These are phyloP conservation scores for Sphaeramia orbicularis DNA, from an alignment of 2,797 vertebrate genomes.

Conservation along the genomic window DNA sequence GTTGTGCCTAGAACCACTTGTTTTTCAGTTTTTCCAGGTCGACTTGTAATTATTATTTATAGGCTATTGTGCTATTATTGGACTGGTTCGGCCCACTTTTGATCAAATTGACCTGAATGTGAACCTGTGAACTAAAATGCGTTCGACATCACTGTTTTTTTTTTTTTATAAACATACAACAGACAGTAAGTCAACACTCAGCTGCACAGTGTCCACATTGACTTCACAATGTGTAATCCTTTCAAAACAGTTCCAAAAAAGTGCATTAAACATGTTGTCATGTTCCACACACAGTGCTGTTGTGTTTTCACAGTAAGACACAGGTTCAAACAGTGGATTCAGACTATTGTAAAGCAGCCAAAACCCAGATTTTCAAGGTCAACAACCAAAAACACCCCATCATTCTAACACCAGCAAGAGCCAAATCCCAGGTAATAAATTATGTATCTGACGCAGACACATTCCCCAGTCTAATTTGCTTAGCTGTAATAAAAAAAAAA, in stretches of 20 bases:
- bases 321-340: conserved; percentile 16
- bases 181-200: conserved; percentile 4
- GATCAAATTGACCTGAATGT: too few relatives aligned
- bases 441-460: conserved; percentile 33
- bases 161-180: conserved; percentile 29
- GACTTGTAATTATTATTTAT: too few relatives aligned
- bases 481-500: conserved; percentile 21
- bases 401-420: conserved; percentile 55
- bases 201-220: conserved; percentile 10
- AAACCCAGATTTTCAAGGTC: conserved; percentile 53
- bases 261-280: conserved; percentile 6
- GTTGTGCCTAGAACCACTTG: too few relatives aligned
- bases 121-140: too few relatives aligned
- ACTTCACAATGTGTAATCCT: conserved; percentile 43
- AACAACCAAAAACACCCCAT: conserved; percentile 47
- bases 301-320: conserved; percentile 21
- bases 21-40: too few relatives aligned
- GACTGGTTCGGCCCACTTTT: too few relatives aligned
- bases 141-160: too few relatives aligned
- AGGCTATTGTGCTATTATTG: too few relatives aligned
- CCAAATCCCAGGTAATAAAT: conserved; percentile 51
- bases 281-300: conserved; percentile 7
- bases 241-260: conserved; percentile 11
- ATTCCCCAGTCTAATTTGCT: conserved; percentile 56
- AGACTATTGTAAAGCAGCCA: conserved; percentile 54